phyloP scores from a whole-genome alignment of 1,140 invertebrate genomes.

The Bombus waltoni region DNA sequence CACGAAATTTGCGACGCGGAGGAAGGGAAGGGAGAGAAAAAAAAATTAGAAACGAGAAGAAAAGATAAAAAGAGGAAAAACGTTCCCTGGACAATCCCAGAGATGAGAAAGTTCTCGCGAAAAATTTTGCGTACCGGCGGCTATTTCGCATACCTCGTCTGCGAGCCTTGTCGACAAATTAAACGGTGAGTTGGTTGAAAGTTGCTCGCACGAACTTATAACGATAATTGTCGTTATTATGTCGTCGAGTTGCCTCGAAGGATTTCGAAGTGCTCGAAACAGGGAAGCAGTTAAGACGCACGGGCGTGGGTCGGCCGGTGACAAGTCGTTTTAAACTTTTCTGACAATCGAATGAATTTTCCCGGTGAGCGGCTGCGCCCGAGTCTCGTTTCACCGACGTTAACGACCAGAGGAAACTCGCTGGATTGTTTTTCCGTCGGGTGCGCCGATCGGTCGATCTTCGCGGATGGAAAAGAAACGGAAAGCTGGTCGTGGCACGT shows the following conservation, averaged over 20 bases:
- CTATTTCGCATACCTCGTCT: neutral
- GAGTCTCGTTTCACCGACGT: slow-evolving; percentile 2
- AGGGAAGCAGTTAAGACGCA: slow-evolving; percentile 48
- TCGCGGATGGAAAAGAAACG: slow-evolving; percentile 5
- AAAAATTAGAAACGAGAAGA: no score
- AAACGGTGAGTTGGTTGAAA: slow-evolving; percentile 6
- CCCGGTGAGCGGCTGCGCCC: neutral
- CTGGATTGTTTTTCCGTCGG: slow-evolving; percentile 14
- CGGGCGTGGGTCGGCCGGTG: slow-evolving; percentile 21
- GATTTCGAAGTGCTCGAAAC: slow-evolving; percentile 52
- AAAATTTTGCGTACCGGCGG: neutral
- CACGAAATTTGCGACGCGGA: neutral
- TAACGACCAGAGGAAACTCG: slow-evolving; percentile 33
- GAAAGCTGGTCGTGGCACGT: neutral
- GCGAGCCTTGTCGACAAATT: neutral
- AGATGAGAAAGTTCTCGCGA: neutral
- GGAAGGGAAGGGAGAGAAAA: neutral
- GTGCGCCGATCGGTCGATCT: neutral
- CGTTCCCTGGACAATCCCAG: neutral
- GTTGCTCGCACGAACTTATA: slow-evolving; percentile 42
- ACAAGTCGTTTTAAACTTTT: slow-evolving; percentile 63
- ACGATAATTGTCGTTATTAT: slow-evolving; percentile 66
- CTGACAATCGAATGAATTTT: slow-evolving; percentile 56
- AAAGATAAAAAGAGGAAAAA: neutral
- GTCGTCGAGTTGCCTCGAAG: slow-evolving; percentile 36